Evolutionary conservation across 2,888 invertebrate species (phyloP), one percentile per base, ranked within the genome.

Genomic region (Xestobium rufovillosum): DNA sequence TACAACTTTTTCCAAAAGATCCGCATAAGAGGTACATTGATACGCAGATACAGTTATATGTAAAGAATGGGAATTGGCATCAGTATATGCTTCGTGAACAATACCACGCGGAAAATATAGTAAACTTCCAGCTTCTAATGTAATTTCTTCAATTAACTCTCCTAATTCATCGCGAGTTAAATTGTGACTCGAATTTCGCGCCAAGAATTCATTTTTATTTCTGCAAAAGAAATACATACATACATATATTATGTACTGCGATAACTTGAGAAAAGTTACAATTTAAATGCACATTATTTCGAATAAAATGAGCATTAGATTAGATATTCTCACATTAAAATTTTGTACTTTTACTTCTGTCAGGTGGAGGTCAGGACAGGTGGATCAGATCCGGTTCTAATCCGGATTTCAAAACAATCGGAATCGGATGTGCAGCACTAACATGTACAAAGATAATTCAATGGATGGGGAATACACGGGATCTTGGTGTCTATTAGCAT

Each of bases 31-130:
- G 59, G 89, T 90, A 53, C 80, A 82, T 59, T 96, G 95, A 57
- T 88, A 92, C 53, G 88, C 82, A 31, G 94, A 95, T 3, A 97
- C 67, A 0, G 97, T 98, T 3, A 97, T 78, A 62, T 98, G 97
- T 2, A 97, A 71, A 2, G 96, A 96, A 67, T 97, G 94, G 15
- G 73, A 70, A 19, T 83, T 79, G 10, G 79, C 74, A 42, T 83
- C 72, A 1, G 92, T 86, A 35, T 75, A 69, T 1, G 83, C 94
- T 67, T 94, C 87, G 60, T 90, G 90, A 35, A 90, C 86, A 14
- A 76, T 80, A 36, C 90, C 90, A 33, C 89, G 73, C 1, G 97
- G 97, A 56, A 97, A 89, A 63, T 97, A 98, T 1, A 98, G 69
- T 51, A 96, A 60, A 61, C 96, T 96, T 1, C 95, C 95, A 3